Percentiles rank a stretch among this genome's conserved stretches.
Conservation (phyloP, 2,113 vertebrate genomes). For the Numenius arquata region DNA sequence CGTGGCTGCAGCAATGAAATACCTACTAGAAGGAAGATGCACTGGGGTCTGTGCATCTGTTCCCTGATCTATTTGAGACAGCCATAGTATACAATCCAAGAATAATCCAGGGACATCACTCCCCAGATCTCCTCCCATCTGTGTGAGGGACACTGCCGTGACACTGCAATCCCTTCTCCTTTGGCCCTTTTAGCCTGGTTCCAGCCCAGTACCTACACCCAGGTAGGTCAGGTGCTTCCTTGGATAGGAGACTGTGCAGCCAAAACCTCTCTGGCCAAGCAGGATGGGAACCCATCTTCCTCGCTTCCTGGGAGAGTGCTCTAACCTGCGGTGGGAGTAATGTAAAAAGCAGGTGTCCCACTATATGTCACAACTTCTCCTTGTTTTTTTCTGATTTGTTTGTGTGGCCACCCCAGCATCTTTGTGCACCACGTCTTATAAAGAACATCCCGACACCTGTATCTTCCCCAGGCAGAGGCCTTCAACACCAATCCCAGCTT, state of each 20-base stretch:
- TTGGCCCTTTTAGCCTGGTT: not conserved
- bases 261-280: not conserved
- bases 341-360: not conserved
- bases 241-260: not conserved
- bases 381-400: not conserved
- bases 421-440: not conserved
- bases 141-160: not conserved
- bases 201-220: not conserved
- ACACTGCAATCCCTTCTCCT: not conserved
- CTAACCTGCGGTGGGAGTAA: not conserved
- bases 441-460: not conserved
- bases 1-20: not conserved
- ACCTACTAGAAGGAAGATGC: not conserved
- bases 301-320: not conserved
- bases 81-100: not conserved
- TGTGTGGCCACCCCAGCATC: not conserved
- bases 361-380: not conserved
- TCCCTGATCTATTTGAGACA: not conserved
- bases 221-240: not conserved
- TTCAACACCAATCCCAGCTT: not conserved
- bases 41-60: not conserved
- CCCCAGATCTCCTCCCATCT: not conserved
- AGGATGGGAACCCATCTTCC: not conserved
- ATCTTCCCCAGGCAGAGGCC: not conserved
- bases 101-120: not conserved